Evolutionary conservation across 1,140 invertebrate species (phyloP).

Genomic region (Metaphire vulgaris): DNA sequence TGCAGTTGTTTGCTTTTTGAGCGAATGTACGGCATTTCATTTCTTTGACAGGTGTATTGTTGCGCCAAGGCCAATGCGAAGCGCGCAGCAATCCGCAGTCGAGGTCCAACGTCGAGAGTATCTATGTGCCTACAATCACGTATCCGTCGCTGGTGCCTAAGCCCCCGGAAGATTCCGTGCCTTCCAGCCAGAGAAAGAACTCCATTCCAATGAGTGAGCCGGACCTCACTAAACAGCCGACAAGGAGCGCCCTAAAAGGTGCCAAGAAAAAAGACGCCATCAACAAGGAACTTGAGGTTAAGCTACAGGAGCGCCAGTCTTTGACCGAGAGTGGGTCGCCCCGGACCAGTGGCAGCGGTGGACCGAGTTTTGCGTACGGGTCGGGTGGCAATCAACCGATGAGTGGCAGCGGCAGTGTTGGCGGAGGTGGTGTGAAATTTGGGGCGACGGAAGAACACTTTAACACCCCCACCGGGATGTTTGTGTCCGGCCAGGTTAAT

Average conservation of each 20-base stretch:
- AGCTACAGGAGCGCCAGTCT: neutral
- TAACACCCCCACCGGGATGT: neutral
- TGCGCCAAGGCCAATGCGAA: no score
- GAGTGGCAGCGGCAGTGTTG: neutral
- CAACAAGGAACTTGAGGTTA: constrained; percentile 1
- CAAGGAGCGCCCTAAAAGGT: constrained; percentile 30
- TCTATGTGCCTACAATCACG: neutral
- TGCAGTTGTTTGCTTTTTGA: no score
- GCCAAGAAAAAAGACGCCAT: constrained; percentile 22
- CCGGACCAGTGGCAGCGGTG: neutral
- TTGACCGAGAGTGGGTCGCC: neutral
- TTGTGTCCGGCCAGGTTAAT: neutral
- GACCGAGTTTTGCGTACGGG: neutral
- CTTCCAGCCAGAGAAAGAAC: neutral
- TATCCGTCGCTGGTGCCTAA: neutral
- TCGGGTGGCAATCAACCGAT: neutral
- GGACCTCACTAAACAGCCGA: constrained; percentile 26
- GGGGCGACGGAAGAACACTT: neutral
- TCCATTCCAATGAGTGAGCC: constrained; percentile 27
- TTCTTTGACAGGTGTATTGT: no score
- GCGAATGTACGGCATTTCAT: no score
- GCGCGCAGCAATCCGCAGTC: neutral
- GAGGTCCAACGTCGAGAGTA: neutral
- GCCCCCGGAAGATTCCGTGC: neutral
- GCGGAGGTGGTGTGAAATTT: neutral